Conservation (phyloP, 2,888 invertebrate genomes). For the Ellobium chinense region DNA sequence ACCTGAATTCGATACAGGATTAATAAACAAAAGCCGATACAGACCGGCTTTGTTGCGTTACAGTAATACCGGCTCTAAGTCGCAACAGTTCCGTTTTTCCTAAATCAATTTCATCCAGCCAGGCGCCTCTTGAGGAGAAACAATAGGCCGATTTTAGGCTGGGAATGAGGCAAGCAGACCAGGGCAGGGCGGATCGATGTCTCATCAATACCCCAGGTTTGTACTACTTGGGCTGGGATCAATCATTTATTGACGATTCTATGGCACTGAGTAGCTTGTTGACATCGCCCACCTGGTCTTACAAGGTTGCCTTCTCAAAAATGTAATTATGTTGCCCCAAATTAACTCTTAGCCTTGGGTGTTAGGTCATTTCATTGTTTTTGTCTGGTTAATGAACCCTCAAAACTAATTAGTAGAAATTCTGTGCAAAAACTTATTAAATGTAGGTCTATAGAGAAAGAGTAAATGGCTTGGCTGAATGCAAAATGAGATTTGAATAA, state of each 20-base stretch:
- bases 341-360: too few relatives aligned
- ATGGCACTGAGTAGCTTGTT: too few relatives aligned
- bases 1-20: not conserved
- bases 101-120: constrained; percentile 15
- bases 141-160: constrained; percentile 9
- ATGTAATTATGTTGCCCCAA: too few relatives aligned
- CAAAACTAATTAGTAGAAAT: too few relatives aligned
- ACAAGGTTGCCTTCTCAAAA: too few relatives aligned
- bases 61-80: constrained; percentile 21
- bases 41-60: not conserved
- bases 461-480: too few relatives aligned
- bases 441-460: too few relatives aligned
- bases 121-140: not conserved
- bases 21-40: constrained; percentile 1
- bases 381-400: too few relatives aligned
- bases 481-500: too few relatives aligned
- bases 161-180: not conserved
- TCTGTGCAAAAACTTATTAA: too few relatives aligned
- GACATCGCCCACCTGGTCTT: too few relatives aligned
- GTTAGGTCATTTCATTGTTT: too few relatives aligned
- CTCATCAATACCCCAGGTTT: not conserved
- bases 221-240: constrained; percentile 8
- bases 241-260: not conserved
- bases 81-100: not conserved
- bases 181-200: not conserved